Conservation (phyloP, 2,797 vertebrate species). For the Falco berigora region DNA sequence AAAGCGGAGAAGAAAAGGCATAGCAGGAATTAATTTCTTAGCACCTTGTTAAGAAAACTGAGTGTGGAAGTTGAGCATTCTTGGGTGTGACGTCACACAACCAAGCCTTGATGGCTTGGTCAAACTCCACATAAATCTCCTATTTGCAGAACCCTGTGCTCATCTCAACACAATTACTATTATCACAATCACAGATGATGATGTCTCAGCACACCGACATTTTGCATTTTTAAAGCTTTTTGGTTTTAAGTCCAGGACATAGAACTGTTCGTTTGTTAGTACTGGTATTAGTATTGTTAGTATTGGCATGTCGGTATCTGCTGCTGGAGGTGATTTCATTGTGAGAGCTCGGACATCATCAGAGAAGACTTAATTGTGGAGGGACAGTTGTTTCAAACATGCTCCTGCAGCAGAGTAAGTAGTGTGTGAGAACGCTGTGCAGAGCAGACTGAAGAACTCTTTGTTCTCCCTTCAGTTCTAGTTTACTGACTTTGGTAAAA, state of each 20-base stretch:
- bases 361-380: not conserved
- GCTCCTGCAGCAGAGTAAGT: not conserved
- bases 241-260: not conserved
- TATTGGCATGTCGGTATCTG: not conserved
- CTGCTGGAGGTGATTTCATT: not conserved
- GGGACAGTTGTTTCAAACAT: not conserved
- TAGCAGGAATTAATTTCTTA: not conserved
- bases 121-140: not conserved
- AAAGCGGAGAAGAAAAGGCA: not conserved
- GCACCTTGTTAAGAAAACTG: not conserved
- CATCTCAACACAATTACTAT: not conserved
- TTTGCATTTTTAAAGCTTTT: not conserved
- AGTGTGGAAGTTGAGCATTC: not conserved
- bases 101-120: not conserved
- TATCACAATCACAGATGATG: not conserved
- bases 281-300: not conserved
- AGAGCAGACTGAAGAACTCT: not conserved
- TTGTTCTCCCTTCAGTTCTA: conserved; percentile 18
- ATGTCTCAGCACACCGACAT: not conserved
- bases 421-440: not conserved
- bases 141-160: not conserved
- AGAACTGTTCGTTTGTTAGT: not conserved
- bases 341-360: not conserved
- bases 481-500: conserved; percentile 30
- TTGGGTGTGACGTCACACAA: not conserved